These are phyloP conservation scores for Tachuris rubrigastra DNA, from an alignment of 2,113 vertebrate species.

Conservation along the genomic window DNA sequence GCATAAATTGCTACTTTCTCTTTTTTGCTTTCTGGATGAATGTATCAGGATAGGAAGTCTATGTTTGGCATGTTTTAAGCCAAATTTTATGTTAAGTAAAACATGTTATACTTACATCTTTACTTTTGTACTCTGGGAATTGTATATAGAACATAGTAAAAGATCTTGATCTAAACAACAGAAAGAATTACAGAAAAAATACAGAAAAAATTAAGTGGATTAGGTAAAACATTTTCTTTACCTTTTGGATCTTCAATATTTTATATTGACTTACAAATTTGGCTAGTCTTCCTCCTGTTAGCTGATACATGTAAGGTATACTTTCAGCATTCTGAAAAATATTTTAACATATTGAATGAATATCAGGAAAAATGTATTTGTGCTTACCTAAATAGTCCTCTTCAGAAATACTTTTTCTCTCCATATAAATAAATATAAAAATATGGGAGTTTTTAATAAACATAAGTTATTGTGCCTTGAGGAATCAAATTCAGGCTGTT, in stretches of 20 bases:
- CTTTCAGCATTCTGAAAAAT: not conserved
- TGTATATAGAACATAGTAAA: not conserved
- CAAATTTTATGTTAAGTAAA: not conserved
- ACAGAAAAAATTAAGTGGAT: not conserved
- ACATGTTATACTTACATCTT: not conserved
- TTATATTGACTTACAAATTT: not conserved
- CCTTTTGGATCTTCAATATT: not conserved
- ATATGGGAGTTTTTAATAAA: fast-evolving
- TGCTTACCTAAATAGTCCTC: not conserved
- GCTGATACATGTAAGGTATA: not conserved
- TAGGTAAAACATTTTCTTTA: not conserved
- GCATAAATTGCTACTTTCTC: not conserved
- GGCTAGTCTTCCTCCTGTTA: not conserved
- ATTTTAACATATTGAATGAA: not conserved
- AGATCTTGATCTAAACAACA: not conserved
- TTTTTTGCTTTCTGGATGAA: not conserved
- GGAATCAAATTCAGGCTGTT: not conserved
- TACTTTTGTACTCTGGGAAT: not conserved
- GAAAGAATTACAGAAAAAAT: not conserved
- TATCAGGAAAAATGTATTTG: not conserved
- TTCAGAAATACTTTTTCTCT: not conserved
- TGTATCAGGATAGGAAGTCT: not conserved
- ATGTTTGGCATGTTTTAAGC: not conserved
- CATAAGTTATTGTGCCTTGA: not conserved
- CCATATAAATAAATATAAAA: not conserved